phyloP scores from a whole-genome alignment of 2,113 vertebrate genomes.

The Asarcornis scutulata region DNA sequence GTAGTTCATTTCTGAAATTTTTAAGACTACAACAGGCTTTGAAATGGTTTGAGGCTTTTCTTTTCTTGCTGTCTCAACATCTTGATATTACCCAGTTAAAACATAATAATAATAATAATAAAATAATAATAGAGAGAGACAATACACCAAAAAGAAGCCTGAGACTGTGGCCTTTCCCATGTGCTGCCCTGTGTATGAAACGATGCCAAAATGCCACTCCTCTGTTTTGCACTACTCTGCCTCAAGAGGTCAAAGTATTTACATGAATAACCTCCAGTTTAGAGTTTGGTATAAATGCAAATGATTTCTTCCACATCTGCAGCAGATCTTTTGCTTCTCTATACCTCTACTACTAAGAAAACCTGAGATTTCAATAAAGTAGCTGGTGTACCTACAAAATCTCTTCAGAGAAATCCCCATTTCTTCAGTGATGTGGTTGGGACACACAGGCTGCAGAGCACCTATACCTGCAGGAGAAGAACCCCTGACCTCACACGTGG shows the following conservation, averaged over 20 bases:
- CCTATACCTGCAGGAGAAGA: neutral
- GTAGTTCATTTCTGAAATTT: neutral
- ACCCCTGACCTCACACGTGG: fast-evolving
- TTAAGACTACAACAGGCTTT: neutral
- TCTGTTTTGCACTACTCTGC: neutral
- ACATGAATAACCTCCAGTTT: neutral
- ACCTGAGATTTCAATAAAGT: neutral
- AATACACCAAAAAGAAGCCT: neutral
- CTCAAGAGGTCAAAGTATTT: neutral
- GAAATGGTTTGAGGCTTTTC: neutral
- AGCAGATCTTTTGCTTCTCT: neutral
- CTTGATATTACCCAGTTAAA: neutral
- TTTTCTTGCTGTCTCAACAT: neutral
- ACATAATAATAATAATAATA: too few relatives aligned
- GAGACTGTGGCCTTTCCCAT: neutral
- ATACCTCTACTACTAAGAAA: neutral
- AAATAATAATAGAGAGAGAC: neutral
- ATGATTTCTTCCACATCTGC: neutral
- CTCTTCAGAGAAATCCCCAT: neutral
- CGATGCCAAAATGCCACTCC: neutral
- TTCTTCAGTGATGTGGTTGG: neutral
- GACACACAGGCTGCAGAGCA: fast-evolving
- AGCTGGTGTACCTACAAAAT: neutral
- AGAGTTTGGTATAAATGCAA: neutral
- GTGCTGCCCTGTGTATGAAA: neutral